Evolutionary conservation across 2,797 vertebrate genomes (phyloP).

Genomic region (Silurus aristotelis): DNA sequence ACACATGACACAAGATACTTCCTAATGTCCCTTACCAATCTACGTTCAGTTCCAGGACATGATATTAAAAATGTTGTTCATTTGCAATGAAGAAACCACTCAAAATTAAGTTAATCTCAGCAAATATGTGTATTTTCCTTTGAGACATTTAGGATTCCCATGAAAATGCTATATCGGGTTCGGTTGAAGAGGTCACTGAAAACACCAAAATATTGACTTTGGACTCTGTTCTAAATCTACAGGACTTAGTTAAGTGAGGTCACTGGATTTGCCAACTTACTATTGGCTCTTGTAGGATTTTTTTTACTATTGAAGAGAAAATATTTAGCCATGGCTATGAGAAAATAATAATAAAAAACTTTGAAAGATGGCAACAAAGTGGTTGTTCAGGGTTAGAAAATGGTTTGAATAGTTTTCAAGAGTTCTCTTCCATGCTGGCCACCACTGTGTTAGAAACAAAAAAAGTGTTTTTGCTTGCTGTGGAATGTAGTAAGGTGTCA

Average conservation of each 20-base stretch:
- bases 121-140: conserved; percentile 5
- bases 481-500: conserved; percentile 5
- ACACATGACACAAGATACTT: conserved; percentile 60
- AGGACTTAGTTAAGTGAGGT: conserved; percentile 44
- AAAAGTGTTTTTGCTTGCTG: neutral
- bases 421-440: conserved; percentile 23
- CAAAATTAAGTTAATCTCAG: neutral
- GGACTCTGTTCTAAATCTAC: conserved; percentile 60
- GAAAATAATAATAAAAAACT: neutral
- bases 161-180: conserved; percentile 43
- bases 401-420: conserved; percentile 4
- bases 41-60: neutral
- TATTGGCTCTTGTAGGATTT: neutral
- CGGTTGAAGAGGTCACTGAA: conserved; percentile 47
- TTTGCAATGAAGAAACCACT: conserved; percentile 19
- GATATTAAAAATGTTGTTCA: conserved; percentile 25
- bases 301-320: neutral
- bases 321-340: neutral
- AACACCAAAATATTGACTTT: conserved; percentile 50
- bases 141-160: conserved; percentile 14
- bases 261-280: conserved; percentile 43
- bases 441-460: conserved; percentile 15
- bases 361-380: conserved; percentile 4
- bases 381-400: conserved; percentile 28
- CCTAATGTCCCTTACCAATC: conserved; percentile 47